These are phyloP conservation scores for Drosophila nebulosa DNA, from an alignment of 1,140 invertebrate genomes.

Conservation along the genomic window DNA sequence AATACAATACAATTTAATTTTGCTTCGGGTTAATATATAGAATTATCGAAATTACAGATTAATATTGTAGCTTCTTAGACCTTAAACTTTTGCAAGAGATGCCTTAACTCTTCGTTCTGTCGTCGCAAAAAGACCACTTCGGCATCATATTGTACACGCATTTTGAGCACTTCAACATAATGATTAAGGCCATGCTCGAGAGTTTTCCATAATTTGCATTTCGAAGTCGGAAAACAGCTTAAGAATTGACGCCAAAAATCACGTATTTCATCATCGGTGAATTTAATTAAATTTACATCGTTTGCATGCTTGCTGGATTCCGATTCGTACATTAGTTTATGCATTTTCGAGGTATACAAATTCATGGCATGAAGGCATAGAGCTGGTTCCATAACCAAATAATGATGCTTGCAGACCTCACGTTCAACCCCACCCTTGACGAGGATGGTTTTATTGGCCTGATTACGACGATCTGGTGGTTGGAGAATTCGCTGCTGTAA, in stretches of 20 bases:
- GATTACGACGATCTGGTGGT: background rate
- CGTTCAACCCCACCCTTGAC: background rate
- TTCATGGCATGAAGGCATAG: constrained; percentile 81
- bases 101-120: constrained; percentile 83
- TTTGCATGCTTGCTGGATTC: constrained; percentile 18
- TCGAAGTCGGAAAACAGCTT: constrained; percentile 81
- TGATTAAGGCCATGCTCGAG: constrained; percentile 83
- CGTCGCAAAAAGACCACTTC: constrained; percentile 82
- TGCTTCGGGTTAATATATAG: background rate
- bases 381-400: constrained; percentile 83
- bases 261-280: constrained; percentile 41
- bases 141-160: constrained; percentile 81
- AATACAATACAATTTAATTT: background rate
- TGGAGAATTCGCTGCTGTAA: background rate
- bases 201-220: constrained; percentile 82
- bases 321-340: constrained; percentile 47
- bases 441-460: background rate
- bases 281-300: constrained; percentile 28
- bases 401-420: constrained; percentile 75
- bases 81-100: constrained; percentile 80
- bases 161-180: constrained; percentile 83
- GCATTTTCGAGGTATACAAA: constrained; percentile 77
- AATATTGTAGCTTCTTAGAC: constrained; percentile 22
- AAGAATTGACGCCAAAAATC: constrained; percentile 64
- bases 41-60: background rate